Evolutionary conservation across 2,888 invertebrate genomes (phyloP).

Genomic region (Phoronis australis): DNA sequence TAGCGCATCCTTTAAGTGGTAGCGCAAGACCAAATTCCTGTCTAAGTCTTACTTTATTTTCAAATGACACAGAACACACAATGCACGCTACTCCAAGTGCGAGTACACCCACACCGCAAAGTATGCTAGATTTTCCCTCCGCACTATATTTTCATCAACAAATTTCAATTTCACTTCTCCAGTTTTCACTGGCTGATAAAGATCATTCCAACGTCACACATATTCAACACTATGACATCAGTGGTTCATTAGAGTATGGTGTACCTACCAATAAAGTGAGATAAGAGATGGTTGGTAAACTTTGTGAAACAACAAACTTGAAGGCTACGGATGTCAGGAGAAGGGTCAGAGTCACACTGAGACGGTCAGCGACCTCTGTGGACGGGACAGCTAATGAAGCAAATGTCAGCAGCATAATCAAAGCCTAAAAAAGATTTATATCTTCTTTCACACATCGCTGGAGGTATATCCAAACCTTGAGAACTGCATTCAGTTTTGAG

Average conservation of each 20-base stretch:
- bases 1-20: no score
- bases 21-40: no score
- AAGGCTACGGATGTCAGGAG: slow-evolving; percentile 1
- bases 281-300: background rate
- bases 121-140: no score
- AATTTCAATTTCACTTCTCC: no score
- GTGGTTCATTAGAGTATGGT: background rate
- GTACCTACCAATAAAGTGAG: background rate
- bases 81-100: no score
- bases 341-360: slow-evolving; percentile 1
- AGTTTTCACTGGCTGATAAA: background rate
- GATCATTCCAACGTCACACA: background rate
- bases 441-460: no score
- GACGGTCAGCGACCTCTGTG: background rate
- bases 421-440: background rate
- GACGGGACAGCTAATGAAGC: background rate
- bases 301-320: background rate
- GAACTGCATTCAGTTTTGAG: no score
- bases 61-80: no score
- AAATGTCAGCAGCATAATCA: background rate
- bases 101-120: no score
- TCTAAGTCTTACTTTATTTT: no score
- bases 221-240: background rate
- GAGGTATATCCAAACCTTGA: no score
- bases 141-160: no score